Base-by-base conservation (phyloP, 1,140 invertebrate species). In the Halesus radiatus region DNA sequence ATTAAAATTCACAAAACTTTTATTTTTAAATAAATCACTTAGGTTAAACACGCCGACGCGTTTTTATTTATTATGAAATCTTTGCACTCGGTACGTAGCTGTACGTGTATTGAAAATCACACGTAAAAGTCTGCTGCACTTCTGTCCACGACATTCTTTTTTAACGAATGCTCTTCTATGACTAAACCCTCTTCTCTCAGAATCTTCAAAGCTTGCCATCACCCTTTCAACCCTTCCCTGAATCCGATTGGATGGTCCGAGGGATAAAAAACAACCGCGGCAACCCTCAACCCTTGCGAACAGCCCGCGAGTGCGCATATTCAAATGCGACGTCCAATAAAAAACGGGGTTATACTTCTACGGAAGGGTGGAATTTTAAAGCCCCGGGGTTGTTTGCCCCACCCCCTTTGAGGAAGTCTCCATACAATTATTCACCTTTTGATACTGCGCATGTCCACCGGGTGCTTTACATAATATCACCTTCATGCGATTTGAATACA, bases 401-500 rank as follows among this genome's bases (percentile, higher is more conserved):
- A 81, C 76, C 80, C 68, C 54, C 53, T 68, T 52, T 16, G 53
- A 22, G 54, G 68, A 78, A 22, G 37, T 18, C 37, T 76, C n/a
- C 62, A n/a, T 70, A 66, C n/a, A 68, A 68, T 78, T 18, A 23
- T 32, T 78, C 58, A 58, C 18, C 8, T 76, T 50, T 76, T 13
- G 23, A 0, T 50, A 45, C 4, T 80, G 82, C 82, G 82, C 82
- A 82, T 72, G 81, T 60, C 45, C 73, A 15, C 20, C 13, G 2
- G 29, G 72, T 83, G 37, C 66, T 83, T 83, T 83, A 80, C 82
- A 83, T 83, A 45, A 45, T 13, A 83, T 64, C 79, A 79, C 79
- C 80, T 76, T 52, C 66, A 74, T 29, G 60, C 62, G 16, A 78
- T 70, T 79, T 79, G 54, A 74, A 79, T 79, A 58, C 26, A 74